Conservation (phyloP, 2,113 vertebrate species). For the Campylomormyrus tamandua region DNA sequence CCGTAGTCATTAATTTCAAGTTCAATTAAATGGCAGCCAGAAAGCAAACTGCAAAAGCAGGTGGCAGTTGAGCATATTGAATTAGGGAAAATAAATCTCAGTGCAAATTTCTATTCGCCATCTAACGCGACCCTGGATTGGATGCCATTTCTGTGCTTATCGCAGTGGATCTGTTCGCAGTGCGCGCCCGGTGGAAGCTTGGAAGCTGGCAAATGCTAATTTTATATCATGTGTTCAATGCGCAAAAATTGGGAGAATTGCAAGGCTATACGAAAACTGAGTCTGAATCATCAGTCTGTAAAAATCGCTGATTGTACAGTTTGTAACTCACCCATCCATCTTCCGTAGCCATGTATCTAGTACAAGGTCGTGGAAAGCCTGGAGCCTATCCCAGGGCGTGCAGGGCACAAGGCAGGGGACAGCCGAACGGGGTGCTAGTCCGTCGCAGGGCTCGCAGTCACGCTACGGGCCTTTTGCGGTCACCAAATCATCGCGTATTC, state of each 20-base stretch:
- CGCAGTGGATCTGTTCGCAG: neutral
- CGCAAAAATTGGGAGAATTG: neutral
- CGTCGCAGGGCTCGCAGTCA: neutral
- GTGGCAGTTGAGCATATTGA: neutral
- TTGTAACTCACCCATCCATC: neutral
- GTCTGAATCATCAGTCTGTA: constrained; percentile 4
- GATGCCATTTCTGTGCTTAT: neutral
- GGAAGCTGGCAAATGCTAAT: neutral
- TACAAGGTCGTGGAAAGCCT: neutral
- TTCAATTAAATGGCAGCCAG: neutral
- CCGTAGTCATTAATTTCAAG: neutral
- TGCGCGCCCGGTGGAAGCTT: too few relatives aligned
- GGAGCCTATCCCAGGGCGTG: neutral
- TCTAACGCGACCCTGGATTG: neutral
- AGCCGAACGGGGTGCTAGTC: neutral
- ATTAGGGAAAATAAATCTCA: constrained; percentile 4
- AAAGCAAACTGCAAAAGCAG: neutral
- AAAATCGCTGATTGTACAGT: neutral
- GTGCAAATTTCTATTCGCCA: neutral
- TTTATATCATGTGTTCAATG: neutral
- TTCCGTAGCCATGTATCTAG: neutral
- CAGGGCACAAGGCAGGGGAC: neutral
- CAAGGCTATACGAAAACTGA: neutral
- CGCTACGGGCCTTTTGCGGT: neutral
- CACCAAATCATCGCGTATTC: neutral